These are phyloP conservation scores for Panopea generosa DNA, from an alignment of 2,888 invertebrate species.

Conservation along the genomic window DNA sequence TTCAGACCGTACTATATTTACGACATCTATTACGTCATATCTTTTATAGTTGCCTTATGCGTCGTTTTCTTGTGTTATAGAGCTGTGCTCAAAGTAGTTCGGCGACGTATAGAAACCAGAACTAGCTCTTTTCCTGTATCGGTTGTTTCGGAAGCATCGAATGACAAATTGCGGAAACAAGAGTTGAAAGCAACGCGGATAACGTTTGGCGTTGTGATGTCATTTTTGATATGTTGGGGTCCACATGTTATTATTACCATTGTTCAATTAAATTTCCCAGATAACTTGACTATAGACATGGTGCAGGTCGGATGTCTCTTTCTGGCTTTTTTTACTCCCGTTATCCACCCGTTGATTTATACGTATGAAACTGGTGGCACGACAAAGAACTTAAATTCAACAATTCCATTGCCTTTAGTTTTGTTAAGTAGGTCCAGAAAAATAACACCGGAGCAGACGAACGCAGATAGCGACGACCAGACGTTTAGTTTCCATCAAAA, in stretches of 20 bases:
- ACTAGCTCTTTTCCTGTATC: constrained; percentile 2
- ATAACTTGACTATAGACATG: constrained; percentile 37
- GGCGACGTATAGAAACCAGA: constrained; percentile 29
- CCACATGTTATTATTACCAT: constrained; percentile 51
- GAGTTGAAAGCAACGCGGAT: constrained; percentile 54
- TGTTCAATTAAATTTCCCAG: constrained; percentile 39
- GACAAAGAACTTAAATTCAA: too few species aligned
- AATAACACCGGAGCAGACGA: constrained; percentile 18
- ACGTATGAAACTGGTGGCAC: constrained; percentile 27
- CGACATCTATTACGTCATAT: constrained; percentile 44
- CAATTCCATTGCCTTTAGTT: background rate
- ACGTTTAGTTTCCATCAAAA: too few species aligned
- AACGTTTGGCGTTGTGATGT: constrained; percentile 44
- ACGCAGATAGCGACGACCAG: constrained; percentile 1
- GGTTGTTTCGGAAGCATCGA: constrained; percentile 1
- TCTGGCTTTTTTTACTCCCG: constrained; percentile 47
- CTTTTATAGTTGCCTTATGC: constrained; percentile 30
- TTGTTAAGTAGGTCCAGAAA: background rate
- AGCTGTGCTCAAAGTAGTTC: constrained; percentile 45
- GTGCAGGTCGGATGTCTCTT: constrained; percentile 44
- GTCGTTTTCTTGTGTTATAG: constrained; percentile 39
- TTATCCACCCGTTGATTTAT: constrained; percentile 56
- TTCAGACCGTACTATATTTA: constrained; percentile 50
- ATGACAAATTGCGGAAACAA: constrained; percentile 22
- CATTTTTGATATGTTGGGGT: constrained; percentile 60